Base-by-base conservation (phyloP, 2,888 invertebrate species). In the Caenorhabditis sp. region DNA sequence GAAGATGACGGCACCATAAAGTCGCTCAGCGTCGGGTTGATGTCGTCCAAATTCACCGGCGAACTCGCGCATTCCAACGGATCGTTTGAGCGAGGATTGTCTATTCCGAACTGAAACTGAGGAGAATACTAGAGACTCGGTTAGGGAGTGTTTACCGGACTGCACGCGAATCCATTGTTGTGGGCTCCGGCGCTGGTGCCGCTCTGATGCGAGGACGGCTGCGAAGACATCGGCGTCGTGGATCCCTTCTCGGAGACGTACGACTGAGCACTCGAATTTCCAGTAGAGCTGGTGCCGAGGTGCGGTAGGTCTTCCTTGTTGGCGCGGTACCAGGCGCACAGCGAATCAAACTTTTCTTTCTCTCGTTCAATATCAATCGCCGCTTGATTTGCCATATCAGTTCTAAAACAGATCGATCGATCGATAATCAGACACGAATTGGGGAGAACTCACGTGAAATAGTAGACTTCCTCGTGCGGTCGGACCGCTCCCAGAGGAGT, bases 341-440 rank as follows among this genome's bases (percentile, higher is more conserved):
- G 53, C 3, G 70, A 48, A 41, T 71, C 76, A 46, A 63, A 76
- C 37, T 63, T 76, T 11, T 71, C 70, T 37, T 70, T 70, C 17
- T 76, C 76, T 20, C 37, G 35, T 20, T 76, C 76, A 15, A 76
- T 76, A 35, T 76, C 76, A n/a, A 76, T 13, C n/a, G 26, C 70
- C 11, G 76, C 76, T 58, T 71, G 76, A 59, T 76, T 76, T 24
- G 70, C 70, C 76, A 76, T 76, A 37, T 70, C 76, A 45, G 76
- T 76, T 26, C 76, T 76, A 46, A 39, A 76, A 61, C 15, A 17
- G n/a, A n/a, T n/a, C n/a, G n/a, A n/a, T n/a, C n/a, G n/a, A n/a
- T n/a, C n/a, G n/a, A n/a, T n/a, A n/a, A 24, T 46, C 20, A 8
- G 13, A 50, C n/a, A n/a, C n/a, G n/a, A n/a, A n/a, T n/a, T 26